phyloP scores from a whole-genome alignment of 1,140 invertebrate genomes.

The Radopholus similis region DNA sequence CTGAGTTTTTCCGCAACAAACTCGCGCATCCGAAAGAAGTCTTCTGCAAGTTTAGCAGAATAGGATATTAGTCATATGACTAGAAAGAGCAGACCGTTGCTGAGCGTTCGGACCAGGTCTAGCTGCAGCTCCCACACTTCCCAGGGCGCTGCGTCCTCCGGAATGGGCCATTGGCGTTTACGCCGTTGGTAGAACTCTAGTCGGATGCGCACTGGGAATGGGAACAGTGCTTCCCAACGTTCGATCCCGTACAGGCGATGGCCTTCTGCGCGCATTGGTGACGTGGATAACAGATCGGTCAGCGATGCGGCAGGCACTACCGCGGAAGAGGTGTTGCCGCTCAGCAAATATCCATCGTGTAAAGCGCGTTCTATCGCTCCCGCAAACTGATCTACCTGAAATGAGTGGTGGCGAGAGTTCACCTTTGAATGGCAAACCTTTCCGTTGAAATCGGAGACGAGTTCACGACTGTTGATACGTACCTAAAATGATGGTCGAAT shows the following conservation, averaged over 20 bases:
- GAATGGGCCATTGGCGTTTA: constrained; percentile 44
- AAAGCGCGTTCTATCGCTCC: constrained; percentile 9
- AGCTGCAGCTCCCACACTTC: constrained; percentile 46
- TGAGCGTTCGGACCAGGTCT: constrained; percentile 40
- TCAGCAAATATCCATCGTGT: constrained; percentile 27
- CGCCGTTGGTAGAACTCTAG: constrained; percentile 47
- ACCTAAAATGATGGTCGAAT: too few species aligned
- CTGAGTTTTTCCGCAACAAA: constrained; percentile 41
- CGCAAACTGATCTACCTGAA: constrained; percentile 8
- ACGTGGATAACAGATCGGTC: too few species aligned
- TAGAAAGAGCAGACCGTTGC: constrained; percentile 23
- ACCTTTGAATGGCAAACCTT: constrained; percentile 37
- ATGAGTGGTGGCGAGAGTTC: neutral
- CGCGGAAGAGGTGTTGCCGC: constrained; percentile 10
- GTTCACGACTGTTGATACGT: constrained; percentile 48
- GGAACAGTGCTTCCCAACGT: constrained; percentile 38
- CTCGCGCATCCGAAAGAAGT: constrained; percentile 46
- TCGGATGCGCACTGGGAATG: constrained; percentile 34
- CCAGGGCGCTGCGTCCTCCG: constrained; percentile 43
- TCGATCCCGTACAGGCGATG: too few species aligned
- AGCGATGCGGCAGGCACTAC: constrained; percentile 22
- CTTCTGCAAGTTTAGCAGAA: constrained; percentile 31
- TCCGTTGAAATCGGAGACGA: constrained; percentile 32
- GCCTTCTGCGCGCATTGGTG: constrained; percentile 20
- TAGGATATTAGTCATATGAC: neutral